Evolutionary conservation across 2,888 invertebrate genomes (phyloP).

Genomic region (Acholoe squamosa): DNA sequence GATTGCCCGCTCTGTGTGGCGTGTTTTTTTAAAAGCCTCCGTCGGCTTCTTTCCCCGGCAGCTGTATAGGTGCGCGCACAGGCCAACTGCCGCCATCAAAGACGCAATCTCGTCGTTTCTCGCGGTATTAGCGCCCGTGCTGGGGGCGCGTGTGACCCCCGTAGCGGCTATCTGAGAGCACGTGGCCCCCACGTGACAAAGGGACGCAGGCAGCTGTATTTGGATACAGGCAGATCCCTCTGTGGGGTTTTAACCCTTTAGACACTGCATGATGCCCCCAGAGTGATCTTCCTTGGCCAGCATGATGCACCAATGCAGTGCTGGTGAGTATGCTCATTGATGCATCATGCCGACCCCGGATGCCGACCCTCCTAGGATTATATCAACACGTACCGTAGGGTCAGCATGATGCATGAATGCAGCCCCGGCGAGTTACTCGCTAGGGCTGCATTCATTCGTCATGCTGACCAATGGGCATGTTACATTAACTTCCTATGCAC

Average conservation of each 20-base stretch:
- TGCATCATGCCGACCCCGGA: too few species aligned
- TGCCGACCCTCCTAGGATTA: neutral
- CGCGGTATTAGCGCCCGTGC: constrained; percentile 57
- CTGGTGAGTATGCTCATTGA: too few species aligned
- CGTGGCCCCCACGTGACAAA: constrained; percentile 45
- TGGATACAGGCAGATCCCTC: constrained; percentile 40
- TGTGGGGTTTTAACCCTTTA: too few species aligned
- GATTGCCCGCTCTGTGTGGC: neutral
- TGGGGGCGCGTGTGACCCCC: constrained; percentile 58
- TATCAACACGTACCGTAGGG: too few species aligned
- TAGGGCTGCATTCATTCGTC: too few species aligned
- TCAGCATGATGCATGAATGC: too few species aligned
- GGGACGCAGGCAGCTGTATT: constrained; percentile 53
- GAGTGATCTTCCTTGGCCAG: too few species aligned
- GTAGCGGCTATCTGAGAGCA: constrained; percentile 47
- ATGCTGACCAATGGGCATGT: too few species aligned
- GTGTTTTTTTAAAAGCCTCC: constrained; percentile 48
- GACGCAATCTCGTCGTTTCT: constrained; percentile 51
- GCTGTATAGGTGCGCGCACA: constrained; percentile 36
- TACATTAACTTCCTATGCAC: too few species aligned
- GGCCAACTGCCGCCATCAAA: constrained; percentile 60
- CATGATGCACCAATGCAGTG: too few species aligned
- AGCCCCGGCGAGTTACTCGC: too few species aligned
- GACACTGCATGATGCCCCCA: too few species aligned
- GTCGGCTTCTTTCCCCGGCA: constrained; percentile 30